A percentile compares a stretch with the other conserved stretches of the same genome.
Conservation (phyloP, 2,113 vertebrate species). For the Gallinago media region DNA sequence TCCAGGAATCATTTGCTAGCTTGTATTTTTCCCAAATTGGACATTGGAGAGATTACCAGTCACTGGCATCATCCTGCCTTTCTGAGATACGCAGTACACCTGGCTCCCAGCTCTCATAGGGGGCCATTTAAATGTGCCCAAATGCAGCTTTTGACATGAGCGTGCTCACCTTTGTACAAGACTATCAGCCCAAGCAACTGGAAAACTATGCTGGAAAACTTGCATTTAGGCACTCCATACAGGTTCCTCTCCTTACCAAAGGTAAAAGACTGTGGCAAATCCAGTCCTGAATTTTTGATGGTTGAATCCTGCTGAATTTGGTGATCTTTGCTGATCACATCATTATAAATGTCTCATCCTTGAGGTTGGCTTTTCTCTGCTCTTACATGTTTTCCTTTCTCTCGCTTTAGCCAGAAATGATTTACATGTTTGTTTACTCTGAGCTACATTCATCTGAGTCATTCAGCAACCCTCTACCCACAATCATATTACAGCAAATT, state of each 20-base stretch:
- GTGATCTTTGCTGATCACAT: not conserved
- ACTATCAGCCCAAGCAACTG: not conserved
- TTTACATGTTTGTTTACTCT: slow-evolving; percentile 75
- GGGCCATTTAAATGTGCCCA: not conserved
- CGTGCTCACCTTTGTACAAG: not conserved
- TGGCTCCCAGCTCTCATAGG: not conserved
- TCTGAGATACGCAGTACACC: not conserved
- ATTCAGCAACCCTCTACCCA: slow-evolving; percentile 63
- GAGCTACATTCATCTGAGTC: slow-evolving; percentile 71
- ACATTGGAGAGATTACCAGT: not conserved
- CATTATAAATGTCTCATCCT: not conserved
- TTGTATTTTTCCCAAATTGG: not conserved
- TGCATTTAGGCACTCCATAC: not conserved
- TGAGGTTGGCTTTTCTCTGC: not conserved
- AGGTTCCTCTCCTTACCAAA: not conserved
- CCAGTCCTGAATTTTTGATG: not conserved
- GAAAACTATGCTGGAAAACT: not conserved
- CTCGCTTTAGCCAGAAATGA: slow-evolving; percentile 43
- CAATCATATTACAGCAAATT: slow-evolving; percentile 52
- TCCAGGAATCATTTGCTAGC: not conserved
- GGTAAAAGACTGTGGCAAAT: not conserved
- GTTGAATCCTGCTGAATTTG: not conserved
- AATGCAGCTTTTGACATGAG: not conserved
- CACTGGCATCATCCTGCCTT: not conserved
- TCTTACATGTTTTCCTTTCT: not conserved